Evolutionary conservation across 1,140 invertebrate genomes (phyloP), one percentile per base, ranked within the genome.

Genomic region (Paramacrobiotus metropolitanus): DNA sequence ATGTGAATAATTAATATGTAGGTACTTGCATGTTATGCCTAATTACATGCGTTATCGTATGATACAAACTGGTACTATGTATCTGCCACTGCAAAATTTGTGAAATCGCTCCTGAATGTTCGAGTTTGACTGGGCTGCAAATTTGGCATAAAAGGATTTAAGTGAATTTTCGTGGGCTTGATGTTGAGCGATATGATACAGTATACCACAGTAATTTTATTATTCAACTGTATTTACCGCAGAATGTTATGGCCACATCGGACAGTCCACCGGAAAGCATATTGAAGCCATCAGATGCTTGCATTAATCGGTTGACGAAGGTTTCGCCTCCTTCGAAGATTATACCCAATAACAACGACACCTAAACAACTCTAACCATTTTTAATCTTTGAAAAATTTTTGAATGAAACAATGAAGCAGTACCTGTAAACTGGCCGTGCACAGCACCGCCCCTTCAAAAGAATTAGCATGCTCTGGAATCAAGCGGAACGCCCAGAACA

Each of bases 371-470:
- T 40, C 34, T n/a, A 40, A 9, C n/a, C 34, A 40, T 9, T 40
- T 40, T 40, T 9, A n/a, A n/a, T n/a, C n/a, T n/a, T n/a, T n/a
- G n/a, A n/a, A n/a, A n/a, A n/a, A n/a, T n/a, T n/a, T n/a, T n/a
- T n/a, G n/a, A n/a, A n/a, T n/a, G n/a, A n/a, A n/a, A n/a, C n/a
- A n/a, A n/a, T n/a, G n/a, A n/a, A n/a, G n/a, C n/a, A n/a, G n/a
- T n/a, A n/a, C 48, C 48, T 55, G 48, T 28, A 55, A 24, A 55
- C 48, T 55, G 24, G 48, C 48, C 4, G 48, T 55, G 24, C 48
- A 55, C 48, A 55, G 28, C 24, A 20, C 15, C 48, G 48, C 15
- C 15, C 15, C 48, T 0, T 55, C 15, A 4, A 9, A 55, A 24
- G 48, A 15, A 15, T 20, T 20, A 15, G 4, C 48, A 28, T 55